Evolutionary conservation across 2,888 invertebrate species (phyloP).

Genomic region (Pinctada fucata): DNA sequence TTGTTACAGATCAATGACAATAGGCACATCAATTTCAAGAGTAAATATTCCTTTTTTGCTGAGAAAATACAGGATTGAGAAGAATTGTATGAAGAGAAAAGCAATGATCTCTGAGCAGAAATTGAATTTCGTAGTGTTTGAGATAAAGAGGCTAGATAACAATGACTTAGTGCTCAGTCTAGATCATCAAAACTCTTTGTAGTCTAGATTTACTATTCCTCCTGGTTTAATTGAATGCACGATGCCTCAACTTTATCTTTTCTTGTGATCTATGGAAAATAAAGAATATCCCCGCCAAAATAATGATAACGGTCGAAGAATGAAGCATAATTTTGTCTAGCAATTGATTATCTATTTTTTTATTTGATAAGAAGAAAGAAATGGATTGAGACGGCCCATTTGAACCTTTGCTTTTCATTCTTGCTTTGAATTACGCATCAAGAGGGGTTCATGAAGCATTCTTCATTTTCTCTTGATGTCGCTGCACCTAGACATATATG

Average conservation of each 20-base stretch:
- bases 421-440: not conserved
- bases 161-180: not conserved
- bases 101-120: not conserved
- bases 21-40: not conserved
- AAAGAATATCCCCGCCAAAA: not conserved
- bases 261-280: not conserved
- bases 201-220: not conserved
- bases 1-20: not conserved
- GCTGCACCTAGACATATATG: not conserved
- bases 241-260: not conserved
- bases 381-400: not conserved
- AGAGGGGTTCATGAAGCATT: not conserved
- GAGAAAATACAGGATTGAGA: not conserved
- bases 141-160: not conserved
- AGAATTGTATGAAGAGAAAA: not conserved
- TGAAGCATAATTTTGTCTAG: not conserved
- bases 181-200: not conserved
- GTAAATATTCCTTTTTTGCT: not conserved
- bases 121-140: not conserved
- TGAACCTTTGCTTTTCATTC: not conserved
- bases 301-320: not conserved
- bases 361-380: not conserved
- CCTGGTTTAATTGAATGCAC: conserved; percentile 1
- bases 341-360: not conserved
- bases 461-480: not conserved